Evolutionary conservation across 2,797 vertebrate genomes (phyloP).

Genomic region (Spheniscus humboldti): DNA sequence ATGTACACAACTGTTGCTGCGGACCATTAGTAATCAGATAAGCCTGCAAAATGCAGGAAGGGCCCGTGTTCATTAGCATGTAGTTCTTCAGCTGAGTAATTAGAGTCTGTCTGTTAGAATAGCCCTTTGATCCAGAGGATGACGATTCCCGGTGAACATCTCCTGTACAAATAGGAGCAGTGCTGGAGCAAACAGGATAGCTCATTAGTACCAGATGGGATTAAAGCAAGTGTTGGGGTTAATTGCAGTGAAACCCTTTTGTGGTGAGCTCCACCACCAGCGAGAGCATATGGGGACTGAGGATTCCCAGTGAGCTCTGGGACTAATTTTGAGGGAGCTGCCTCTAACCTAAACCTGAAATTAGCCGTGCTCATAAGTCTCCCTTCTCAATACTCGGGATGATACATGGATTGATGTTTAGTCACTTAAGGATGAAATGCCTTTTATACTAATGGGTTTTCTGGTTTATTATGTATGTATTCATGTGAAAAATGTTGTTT

Average conservation of each 20-base stretch:
- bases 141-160: background rate
- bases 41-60: background rate
- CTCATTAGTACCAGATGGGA: background rate
- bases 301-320: background rate
- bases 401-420: background rate
- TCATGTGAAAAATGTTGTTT: background rate
- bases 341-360: background rate
- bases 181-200: background rate
- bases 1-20: background rate
- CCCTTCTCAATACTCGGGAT: too few relatives aligned
- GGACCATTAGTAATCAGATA: background rate
- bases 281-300: rapidly evolving
- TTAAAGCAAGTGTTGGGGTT: background rate
- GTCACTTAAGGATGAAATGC: background rate
- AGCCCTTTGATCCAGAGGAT: background rate
- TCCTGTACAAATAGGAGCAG: background rate
- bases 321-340: background rate
- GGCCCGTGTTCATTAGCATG: background rate
- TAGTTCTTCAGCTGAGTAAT: background rate
- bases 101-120: background rate
- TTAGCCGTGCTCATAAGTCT: rapidly evolving
- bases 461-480: background rate
- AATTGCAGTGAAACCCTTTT: background rate
- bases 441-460: background rate
- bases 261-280: background rate